Base-by-base conservation (phyloP, 2,888 invertebrate species). In the Scaptomyza polygonia region DNA sequence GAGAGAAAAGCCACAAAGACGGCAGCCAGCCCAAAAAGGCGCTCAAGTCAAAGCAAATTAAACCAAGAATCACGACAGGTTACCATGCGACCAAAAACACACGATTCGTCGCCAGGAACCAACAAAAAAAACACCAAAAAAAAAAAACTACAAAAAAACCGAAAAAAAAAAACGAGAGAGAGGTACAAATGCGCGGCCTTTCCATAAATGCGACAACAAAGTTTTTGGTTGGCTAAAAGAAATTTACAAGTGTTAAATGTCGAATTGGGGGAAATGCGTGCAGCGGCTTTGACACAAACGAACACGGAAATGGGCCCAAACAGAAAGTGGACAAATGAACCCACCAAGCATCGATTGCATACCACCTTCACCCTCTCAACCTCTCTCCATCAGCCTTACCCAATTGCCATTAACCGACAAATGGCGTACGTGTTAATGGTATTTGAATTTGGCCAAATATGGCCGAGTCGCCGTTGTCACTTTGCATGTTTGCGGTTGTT, bases 401-500 rank as follows among this genome's bases (percentile, higher is more conserved):
- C 44, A 39, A 56, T 52, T 40, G 18, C 64, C 45, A 56, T 58
- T 63, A 62, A 14, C 57, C 73, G 78, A 86, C 78, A 86, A 84
- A 78, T 86, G 88, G 81, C 69, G 86, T 89, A 90, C 90, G 90
- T 90, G 90, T 90, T 90, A 90, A 90, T 90, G 90, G 88, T 88
- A 90, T 90, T 90, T 88, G 90, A 88, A 90, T 90, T 89, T 89
- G 84, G 72, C 90, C 90, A 90, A 90, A 90, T 90, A 90, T 89
- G 89, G 90, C 82, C 68, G 70, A 72, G 85, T 67, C 52, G 68
- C 64, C 71, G 67, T 71, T 88, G 88, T 86, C 88, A 85, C 79
- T 87, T 87, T 88, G 88, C 84, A 82, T 88, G 86, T 85, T 76
- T 66, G 25, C 77, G 67, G 53, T 52, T 62, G 39, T 76, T 66